These are phyloP conservation scores for Kuschelorhynchus macadamiae DNA, from an alignment of 2,888 invertebrate species.

Conservation along the genomic window DNA sequence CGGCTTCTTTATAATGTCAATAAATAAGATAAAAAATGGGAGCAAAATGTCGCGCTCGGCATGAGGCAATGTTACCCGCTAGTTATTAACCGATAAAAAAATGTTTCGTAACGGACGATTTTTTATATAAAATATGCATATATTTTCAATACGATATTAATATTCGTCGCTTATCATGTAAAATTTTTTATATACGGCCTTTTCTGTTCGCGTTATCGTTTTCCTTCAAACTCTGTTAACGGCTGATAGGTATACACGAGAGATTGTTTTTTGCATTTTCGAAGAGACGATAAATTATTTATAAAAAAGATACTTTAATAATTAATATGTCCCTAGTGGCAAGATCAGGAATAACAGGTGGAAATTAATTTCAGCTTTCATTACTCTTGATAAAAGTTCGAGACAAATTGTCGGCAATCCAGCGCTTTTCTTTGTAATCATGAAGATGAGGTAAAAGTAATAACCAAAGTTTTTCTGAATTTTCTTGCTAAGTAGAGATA, in stretches of 20 bases:
- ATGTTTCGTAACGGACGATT: conserved; percentile 43
- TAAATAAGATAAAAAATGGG: conserved; percentile 51
- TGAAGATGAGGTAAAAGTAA: too few relatives aligned
- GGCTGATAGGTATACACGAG: not conserved
- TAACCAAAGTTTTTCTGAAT: too few relatives aligned
- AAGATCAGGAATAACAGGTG: too few relatives aligned
- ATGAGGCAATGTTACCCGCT: conserved; percentile 46
- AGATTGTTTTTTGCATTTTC: not conserved
- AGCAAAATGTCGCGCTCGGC: conserved; percentile 49
- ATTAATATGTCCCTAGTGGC: too few relatives aligned
- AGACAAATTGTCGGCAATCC: too few relatives aligned
- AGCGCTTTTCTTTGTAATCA: too few relatives aligned
- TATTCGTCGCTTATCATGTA: conserved; percentile 20
- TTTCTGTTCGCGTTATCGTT: conserved; percentile 20
- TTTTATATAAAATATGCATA: conserved; percentile 41
- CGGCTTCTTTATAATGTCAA: conserved; percentile 50
- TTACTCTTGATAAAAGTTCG: too few relatives aligned
- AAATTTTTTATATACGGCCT: conserved; percentile 27
- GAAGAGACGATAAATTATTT: too few relatives aligned
- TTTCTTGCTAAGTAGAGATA: too few relatives aligned
- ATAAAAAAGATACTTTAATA: too few relatives aligned
- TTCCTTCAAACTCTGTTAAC: conserved; percentile 23
- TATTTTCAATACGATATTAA: conserved; percentile 34
- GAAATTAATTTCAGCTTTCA: too few relatives aligned
- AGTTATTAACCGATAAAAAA: conserved; percentile 48